These are phyloP conservation scores for Protaetia brevitarsis DNA, from an alignment of 1,140 invertebrate genomes.

Conservation along the genomic window DNA sequence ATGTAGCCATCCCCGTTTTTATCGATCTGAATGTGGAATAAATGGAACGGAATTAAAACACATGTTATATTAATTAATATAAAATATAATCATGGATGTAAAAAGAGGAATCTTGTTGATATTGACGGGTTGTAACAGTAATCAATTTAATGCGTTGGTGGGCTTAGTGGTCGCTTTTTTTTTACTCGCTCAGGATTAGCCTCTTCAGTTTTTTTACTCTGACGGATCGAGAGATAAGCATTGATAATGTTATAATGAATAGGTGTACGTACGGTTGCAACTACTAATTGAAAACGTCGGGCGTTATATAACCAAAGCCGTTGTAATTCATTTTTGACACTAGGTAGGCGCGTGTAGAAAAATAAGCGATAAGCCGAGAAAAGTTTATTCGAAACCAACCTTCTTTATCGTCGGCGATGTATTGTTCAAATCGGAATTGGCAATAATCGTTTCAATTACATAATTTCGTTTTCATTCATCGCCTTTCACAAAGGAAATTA, in stretches of 20 bases:
- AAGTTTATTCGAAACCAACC: no score
- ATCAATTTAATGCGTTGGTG: not conserved
- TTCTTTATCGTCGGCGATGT: no score
- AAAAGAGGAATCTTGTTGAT: not conserved
- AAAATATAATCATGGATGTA: not conserved
- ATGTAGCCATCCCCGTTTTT: conserved; percentile 88
- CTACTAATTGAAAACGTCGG: not conserved
- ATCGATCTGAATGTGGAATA: conserved; percentile 79
- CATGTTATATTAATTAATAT: no score
- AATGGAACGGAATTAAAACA: conserved; percentile 21
- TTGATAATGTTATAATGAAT: not conserved
- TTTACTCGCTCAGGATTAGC: no score
- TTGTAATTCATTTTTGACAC: not conserved
- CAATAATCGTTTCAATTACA: no score
- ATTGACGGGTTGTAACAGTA: not conserved
- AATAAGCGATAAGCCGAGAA: no score
- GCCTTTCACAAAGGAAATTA: no score
- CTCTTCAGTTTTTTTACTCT: not conserved
- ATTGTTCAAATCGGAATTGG: no score
- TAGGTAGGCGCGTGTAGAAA: no score
- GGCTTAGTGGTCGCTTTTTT: no score
- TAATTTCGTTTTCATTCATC: no score
- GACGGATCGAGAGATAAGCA: not conserved
- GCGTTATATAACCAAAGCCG: not conserved
- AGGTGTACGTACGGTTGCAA: no score